Conservation (phyloP, 2,113 vertebrate genomes). For the Cebidichthys violaceus region DNA sequence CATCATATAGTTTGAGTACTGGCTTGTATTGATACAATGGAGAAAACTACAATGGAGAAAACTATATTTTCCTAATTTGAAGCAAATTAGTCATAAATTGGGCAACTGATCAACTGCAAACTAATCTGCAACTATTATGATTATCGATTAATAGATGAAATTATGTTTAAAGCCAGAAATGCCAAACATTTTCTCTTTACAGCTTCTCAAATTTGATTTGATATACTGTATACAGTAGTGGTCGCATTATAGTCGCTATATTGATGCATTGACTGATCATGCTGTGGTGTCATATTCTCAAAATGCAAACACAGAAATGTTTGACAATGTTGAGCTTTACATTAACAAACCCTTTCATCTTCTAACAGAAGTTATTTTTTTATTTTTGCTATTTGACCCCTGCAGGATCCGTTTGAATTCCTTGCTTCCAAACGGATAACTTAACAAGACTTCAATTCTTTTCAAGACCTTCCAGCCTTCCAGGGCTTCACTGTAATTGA, state of each 20-base stretch:
- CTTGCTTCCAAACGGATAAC: slow-evolving; percentile 10
- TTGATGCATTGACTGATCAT: background rate
- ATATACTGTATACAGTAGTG: background rate
- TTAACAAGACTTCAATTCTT: slow-evolving; percentile 46
- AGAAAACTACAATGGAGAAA: background rate
- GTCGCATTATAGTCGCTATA: background rate
- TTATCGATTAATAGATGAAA: background rate
- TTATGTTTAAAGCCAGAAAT: background rate
- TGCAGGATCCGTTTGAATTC: background rate
- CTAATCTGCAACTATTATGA: background rate
- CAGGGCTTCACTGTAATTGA: slow-evolving; percentile 62
- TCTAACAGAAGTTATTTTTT: slow-evolving; percentile 1
- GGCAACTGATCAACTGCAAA: background rate
- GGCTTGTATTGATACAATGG: background rate
- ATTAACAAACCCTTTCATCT: background rate
- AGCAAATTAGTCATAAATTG: slow-evolving; percentile 6
- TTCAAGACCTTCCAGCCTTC: slow-evolving; percentile 32
- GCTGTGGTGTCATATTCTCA: background rate
- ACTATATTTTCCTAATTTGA: slow-evolving; percentile 1
- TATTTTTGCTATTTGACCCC: background rate
- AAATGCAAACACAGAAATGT: background rate
- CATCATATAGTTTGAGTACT: background rate
- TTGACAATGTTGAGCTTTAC: background rate
- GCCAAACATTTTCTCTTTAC: background rate
- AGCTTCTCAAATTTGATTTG: background rate